Base-by-base conservation (phyloP, 2,797 vertebrate genomes). In the Mus caroli region DNA sequence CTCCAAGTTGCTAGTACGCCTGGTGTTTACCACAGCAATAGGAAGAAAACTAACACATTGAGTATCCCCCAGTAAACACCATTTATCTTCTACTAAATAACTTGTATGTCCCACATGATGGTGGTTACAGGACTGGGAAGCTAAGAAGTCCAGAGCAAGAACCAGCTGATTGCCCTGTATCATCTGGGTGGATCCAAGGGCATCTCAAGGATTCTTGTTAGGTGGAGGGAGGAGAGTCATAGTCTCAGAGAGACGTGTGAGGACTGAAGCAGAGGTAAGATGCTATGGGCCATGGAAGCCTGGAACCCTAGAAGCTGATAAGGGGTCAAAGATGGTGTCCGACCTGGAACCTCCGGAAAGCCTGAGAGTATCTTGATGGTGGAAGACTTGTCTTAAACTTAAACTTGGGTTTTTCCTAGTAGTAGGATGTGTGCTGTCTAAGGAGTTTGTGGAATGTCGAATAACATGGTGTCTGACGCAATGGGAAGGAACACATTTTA, bases 381-480 rank as follows among this genome's bases (percentile, higher is more conserved):
- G 15, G 10, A 20, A 64, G n/a, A 54, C 28, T 46, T 20, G 1
- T 17, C 15, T 37, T 13, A 50, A 80, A 82, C 15, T 37, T 13
- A 50, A 80, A 82, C 6, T 10, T 54, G 7, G 6, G 6, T 26
- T 20, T n/a, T 64, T 11, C 6, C 56, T 22, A 31, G 37, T 13
- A 0, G 1, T 5, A 28, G 19, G 10, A 11, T 1, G 1, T 9
- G 2, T 50, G 54, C 11, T 43, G 24, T 11, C 14, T 40, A 50
- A 5, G 56, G 78, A 13, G 31, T n/a, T 15, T 17, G 12, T 26
- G 24, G 3, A 37, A 1, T 71, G 14, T 19, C 10, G 31, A 50
- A 9, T 3, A 10, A 46, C 3, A 31, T 1, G 0, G 12, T 19
- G 26, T 4, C 28, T 0, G 11, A 19, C 12, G 43, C 34, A 22